Evolutionary conservation across 2,113 vertebrate species (phyloP), one percentile per base, ranked within the genome.

Genomic region (Seriola dumerili): DNA sequence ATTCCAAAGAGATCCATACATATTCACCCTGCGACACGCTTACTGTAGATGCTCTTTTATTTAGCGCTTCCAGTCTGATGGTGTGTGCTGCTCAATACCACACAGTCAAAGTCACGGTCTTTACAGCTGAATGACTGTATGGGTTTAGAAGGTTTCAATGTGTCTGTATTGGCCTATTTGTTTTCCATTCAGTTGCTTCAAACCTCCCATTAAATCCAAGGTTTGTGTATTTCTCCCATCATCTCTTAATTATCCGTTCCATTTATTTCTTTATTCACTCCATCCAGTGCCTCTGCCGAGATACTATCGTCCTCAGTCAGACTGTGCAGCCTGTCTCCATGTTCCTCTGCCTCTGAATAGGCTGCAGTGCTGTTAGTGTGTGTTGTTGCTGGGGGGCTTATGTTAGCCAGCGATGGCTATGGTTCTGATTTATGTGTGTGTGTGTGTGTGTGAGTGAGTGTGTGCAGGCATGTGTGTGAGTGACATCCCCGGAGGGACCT

Each of bases 261-360:
- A 88, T 88, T 93, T 82, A 85, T 89, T 83, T 83, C 44, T 81
- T 80, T 75, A 81, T 83, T 84, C 52, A 7, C 48, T 23, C 4
- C 36, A 38, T 61, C 38, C 63, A 34, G 10, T 19, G 62, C 78
- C 71, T 72, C 38, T n/a, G 76, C 46, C 0, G 25, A 34, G 54
- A 81, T 62, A 68, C 61, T 77, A 84, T 84, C 58, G 29, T 69
- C 75, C 40, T n/a, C 61, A 21, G 63, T 76, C 80, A 75, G 88
- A 57, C 83, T 52, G 72, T 54, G 42, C 80, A 46, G 72, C 48
- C 65, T 25, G 68, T 55, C 64, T 61, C 78, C 57, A 21, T 64
- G 74, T 87, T 79, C 82, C 67, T 72, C 59, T 73, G 73, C 61
- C 72, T 69, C 71, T 76, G 62, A 90, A 86, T 82, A 80, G 76